These are phyloP conservation scores for Microctenopoma stevenorrisi DNA, from an alignment of 2,797 vertebrate species.

Conservation along the genomic window DNA sequence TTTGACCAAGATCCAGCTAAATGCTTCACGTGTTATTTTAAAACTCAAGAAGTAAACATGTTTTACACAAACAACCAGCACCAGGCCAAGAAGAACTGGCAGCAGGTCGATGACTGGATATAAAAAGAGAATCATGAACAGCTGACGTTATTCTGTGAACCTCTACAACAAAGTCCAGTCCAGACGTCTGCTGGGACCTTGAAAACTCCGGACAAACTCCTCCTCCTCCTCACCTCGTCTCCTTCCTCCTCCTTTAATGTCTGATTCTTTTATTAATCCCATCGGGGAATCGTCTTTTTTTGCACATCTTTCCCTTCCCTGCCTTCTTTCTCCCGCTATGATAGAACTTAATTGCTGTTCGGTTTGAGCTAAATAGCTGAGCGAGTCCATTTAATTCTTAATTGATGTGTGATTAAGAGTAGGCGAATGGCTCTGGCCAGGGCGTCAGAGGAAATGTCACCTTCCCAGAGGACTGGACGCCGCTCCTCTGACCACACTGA, in stretches of 20 bases:
- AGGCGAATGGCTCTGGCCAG: slow-evolving; percentile 35
- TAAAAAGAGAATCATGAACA: no score
- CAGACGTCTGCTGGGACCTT: slow-evolving; percentile 5
- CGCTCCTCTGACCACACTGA: neutral
- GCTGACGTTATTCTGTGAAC: no score
- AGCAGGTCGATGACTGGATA: no score
- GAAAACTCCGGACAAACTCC: slow-evolving; percentile 17
- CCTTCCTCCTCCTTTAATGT: slow-evolving; percentile 36
- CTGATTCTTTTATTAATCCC: slow-evolving; percentile 44
- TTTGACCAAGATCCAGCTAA: no score
- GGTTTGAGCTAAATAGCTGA: slow-evolving; percentile 63
- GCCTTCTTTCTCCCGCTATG: slow-evolving; percentile 21
- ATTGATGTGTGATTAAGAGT: slow-evolving; percentile 78
- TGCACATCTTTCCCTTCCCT: neutral
- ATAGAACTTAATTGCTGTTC: slow-evolving; percentile 72
- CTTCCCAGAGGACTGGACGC: slow-evolving; percentile 68
- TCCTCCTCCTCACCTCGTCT: slow-evolving; percentile 8
- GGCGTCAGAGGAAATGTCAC: slow-evolving; percentile 49
- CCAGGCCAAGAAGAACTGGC: no score
- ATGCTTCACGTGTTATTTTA: no score
- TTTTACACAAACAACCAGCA: no score
- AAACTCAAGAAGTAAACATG: no score
- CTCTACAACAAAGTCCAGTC: no score
- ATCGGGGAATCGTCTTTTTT: slow-evolving; percentile 23
- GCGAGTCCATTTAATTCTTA: slow-evolving; percentile 75